phyloP scores from a whole-genome alignment of 2,888 invertebrate species.

The Drosophila quinaria region DNA sequence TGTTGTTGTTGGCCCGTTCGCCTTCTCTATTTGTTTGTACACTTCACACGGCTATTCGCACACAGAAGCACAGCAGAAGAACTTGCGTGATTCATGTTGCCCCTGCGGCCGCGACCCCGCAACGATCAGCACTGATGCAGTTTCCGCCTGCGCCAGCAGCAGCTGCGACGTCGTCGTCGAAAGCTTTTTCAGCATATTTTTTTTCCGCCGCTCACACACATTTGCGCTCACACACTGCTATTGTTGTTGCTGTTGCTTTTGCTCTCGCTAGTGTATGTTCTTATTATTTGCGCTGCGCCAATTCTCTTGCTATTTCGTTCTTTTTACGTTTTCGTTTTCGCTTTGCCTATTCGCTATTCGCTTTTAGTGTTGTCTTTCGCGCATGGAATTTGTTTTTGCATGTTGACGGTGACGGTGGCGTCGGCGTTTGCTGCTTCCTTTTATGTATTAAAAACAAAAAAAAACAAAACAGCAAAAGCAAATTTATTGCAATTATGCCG shows the following conservation, averaged over 20 bases:
- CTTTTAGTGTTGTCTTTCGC: slow-evolving; percentile 63
- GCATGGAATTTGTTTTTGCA: slow-evolving; percentile 59
- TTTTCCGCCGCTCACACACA: slow-evolving; percentile 59
- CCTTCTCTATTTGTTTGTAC: slow-evolving; percentile 63
- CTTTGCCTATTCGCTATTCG: slow-evolving; percentile 56
- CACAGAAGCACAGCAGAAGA: slow-evolving; percentile 63
- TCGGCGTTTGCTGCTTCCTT: slow-evolving; percentile 54
- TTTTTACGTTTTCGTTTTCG: slow-evolving; percentile 44
- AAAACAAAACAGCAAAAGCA: slow-evolving; percentile 36
- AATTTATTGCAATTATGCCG: slow-evolving; percentile 66
- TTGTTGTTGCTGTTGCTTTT: slow-evolving; percentile 24
- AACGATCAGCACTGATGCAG: slow-evolving; percentile 61
- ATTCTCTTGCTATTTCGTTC: slow-evolving; percentile 60
- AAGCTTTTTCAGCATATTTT: slow-evolving; percentile 77
- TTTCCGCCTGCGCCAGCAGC: slow-evolving; percentile 75
- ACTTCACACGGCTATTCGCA: slow-evolving; percentile 66
- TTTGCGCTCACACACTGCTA: slow-evolving; percentile 36
- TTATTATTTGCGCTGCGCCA: slow-evolving; percentile 71
- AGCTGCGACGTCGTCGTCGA: slow-evolving; percentile 58
- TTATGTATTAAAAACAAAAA: slow-evolving; percentile 54
- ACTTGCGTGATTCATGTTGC: slow-evolving; percentile 72
- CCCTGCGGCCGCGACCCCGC: slow-evolving; percentile 35
- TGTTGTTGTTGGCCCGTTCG: slow-evolving; percentile 45
- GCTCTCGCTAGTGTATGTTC: slow-evolving; percentile 48
- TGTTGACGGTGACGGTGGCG: slow-evolving; percentile 26